Base-by-base conservation (phyloP, 2,888 invertebrate species). In the Entomobrya proxima region DNA sequence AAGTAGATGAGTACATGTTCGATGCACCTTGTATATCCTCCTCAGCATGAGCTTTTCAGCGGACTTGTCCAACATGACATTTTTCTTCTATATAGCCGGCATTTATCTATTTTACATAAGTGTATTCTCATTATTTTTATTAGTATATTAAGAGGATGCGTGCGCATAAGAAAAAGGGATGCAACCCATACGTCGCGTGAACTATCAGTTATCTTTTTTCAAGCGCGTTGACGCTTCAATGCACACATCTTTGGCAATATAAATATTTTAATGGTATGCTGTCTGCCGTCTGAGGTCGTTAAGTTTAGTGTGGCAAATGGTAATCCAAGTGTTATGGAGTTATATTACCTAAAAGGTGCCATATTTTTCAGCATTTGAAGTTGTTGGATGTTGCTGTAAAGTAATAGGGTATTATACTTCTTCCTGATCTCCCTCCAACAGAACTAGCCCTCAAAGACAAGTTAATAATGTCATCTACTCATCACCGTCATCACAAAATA, bases 21-120 rank as follows among this genome's bases (percentile, higher is more conserved):
- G 58, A 72, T 47, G 72, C 52, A 24, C 7, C 35, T 44, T 61
- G 61, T 74, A 24, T 44, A 40, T 44, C 44, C 44, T 7, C 4
- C 78, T 47, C 78, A 75, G 75, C 81, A 27, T 82, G 81, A 15
- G 81, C 74, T 64, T 82, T 82, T 82, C 81, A 82, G 47, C 81
- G 30, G 74, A 58, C 81, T 74, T 75, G 81, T 82, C 40, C 35
- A 61, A 75, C 74, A 75, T 82, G 81, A 82, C 75, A 58, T 47
- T 82, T 55, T 61, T 74, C n/a, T n/a, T n/a, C 40, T 35, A 47
- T 27, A n/a, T 18, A 55, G 69, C 72, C 55, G 30, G 80, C 72
- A 69, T 72, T 80, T 72, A 64, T 40, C 30, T 27, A 30, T 58
- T 82, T 81, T 81, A 30, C 72, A 72, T 72, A 72, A 40, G 30